Percentiles rank a stretch among this genome's conserved stretches.
These are phyloP conservation scores for Osmoderma eremita DNA, from an alignment of 2,888 invertebrate species.

Conservation along the genomic window DNA sequence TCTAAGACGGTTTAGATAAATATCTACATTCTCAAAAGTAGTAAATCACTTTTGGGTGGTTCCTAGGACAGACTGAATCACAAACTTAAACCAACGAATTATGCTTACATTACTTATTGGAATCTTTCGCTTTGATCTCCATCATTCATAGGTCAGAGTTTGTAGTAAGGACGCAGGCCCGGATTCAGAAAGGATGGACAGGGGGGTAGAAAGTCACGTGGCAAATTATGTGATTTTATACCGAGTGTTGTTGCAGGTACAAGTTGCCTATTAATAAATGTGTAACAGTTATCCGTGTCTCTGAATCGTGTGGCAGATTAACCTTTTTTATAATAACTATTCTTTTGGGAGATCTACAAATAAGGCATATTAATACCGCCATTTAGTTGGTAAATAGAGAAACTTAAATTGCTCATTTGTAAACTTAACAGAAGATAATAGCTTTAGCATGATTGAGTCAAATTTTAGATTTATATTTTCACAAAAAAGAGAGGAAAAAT, in stretches of 20 bases:
- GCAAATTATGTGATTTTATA: conserved; percentile 3
- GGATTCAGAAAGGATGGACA: not conserved
- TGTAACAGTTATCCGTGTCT: not conserved
- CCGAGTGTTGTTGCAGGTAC: not conserved
- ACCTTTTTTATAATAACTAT: conserved; percentile 2
- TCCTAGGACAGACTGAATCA: too few species aligned
- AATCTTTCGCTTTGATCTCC: too few species aligned
- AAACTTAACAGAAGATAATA: not conserved
- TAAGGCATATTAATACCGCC: not conserved
- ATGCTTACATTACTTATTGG: too few species aligned
- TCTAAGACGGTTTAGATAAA: too few species aligned
- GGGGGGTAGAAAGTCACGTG: conserved; percentile 1
- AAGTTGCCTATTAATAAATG: not conserved
- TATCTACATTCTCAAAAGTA: too few species aligned
- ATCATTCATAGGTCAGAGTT: too few species aligned
- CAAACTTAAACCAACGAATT: too few species aligned
- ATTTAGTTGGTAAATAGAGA: conserved; percentile 1
- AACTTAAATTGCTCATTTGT: conserved; percentile 3
- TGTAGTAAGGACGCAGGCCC: too few species aligned
- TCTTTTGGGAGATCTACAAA: not conserved
- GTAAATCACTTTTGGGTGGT: too few species aligned
- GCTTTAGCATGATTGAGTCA: not conserved
- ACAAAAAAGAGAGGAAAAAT: not conserved
- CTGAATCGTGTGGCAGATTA: not conserved
- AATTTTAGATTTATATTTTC: not conserved